Percentiles rank a stretch among this genome's conserved stretches.
These are phyloP conservation scores for Ailurus styani DNA, from an alignment of 2,113 vertebrate genomes.

Conservation along the genomic window DNA sequence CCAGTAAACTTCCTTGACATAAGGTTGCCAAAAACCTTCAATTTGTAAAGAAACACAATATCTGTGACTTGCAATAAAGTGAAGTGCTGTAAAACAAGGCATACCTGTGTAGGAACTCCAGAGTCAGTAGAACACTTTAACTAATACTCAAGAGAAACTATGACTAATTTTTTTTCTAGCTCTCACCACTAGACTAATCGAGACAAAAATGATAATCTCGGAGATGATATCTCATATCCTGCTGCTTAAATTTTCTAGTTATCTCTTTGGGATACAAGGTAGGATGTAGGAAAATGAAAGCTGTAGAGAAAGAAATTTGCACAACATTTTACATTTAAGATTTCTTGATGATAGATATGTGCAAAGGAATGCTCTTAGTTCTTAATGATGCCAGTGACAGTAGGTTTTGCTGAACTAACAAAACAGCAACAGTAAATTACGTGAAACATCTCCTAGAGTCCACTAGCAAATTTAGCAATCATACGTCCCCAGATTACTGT, in stretches of 20 bases:
- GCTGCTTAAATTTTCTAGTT: neutral
- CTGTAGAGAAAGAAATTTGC: neutral
- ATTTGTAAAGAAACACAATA: neutral
- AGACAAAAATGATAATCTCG: neutral
- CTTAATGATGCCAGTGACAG: slow-evolving; percentile 15
- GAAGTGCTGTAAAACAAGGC: neutral
- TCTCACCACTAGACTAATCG: neutral
- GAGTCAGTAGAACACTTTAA: neutral
- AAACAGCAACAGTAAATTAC: slow-evolving; percentile 65
- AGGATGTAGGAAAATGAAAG: neutral
- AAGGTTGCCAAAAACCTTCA: neutral
- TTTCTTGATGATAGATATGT: slow-evolving; percentile 21
- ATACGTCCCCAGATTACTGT: slow-evolving; percentile 52
- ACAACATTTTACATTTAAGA: slow-evolving; percentile 7
- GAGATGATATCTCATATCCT: neutral
- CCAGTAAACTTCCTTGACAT: neutral
- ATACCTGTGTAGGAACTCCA: neutral
- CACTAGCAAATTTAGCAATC: slow-evolving; percentile 67
- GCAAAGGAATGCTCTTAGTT: neutral
- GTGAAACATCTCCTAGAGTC: slow-evolving; percentile 14
- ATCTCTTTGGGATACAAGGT: neutral
- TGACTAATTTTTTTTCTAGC: neutral
- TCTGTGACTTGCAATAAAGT: neutral
- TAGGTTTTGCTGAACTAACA: slow-evolving; percentile 53
- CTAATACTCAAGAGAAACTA: neutral